Evolutionary conservation across 2,888 invertebrate genomes (phyloP), one percentile per base, ranked within the genome.

Genomic region (Pomacea canaliculata): DNA sequence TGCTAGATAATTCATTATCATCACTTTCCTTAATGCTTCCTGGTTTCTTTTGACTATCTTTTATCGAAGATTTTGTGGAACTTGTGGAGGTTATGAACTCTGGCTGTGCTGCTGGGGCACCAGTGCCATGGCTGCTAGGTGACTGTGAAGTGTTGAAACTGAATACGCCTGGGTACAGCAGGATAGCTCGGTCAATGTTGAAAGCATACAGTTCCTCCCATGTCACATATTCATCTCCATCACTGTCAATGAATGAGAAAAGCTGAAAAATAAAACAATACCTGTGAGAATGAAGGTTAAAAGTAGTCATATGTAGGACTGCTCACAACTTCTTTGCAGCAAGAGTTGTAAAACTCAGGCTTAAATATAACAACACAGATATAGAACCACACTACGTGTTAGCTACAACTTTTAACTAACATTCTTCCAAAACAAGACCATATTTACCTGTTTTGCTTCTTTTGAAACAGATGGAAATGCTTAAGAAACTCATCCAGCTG

Each of bases 181-280:
- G 37, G 12, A 80, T 16, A 13, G 75, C 78, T 19, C 70, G 72
- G 76, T 73, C 77, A 59, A 80, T 80, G 65, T 80, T 65, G 60
- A 78, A 80, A 8, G 48, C 67, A 60, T 78, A 76, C 70, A 80
- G 71, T 59, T 80, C 80, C 37, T 73, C 68, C 80, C 80, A 80
- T 0, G 80, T 76, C 23, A 80, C 56, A 12, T 27, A 71, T 48
- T 56, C 70, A 60, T 80, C 80, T 65, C 71, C n/a, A 51, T 76
- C 77, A 59, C 18, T 46, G 70, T 80, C 76, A 37, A 78, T 71
- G 23, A 77, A 70, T 49, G 68, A 56, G 65, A 77, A 77, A 48
- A 79, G 73, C 79, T 79, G 77, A 48, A 71, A 76, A 23, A 37
- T 37, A 72, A 70, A 66, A 12, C 59, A 51, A 51, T 56, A 1